phyloP scores from a whole-genome alignment of 1,140 invertebrate species.

The Drosophila lowei region DNA sequence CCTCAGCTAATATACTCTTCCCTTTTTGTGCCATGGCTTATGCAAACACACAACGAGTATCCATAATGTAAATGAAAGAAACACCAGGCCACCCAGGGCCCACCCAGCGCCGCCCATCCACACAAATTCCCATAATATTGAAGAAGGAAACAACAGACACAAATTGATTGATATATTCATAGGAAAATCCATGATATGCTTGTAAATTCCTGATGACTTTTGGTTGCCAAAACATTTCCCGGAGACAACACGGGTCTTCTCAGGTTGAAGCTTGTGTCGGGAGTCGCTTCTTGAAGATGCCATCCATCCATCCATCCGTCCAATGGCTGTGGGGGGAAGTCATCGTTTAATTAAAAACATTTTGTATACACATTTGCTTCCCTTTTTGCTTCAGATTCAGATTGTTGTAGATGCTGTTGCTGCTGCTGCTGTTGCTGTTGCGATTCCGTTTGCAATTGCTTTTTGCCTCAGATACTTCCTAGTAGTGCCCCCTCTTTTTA shows the following conservation, averaged over 20 bases:
- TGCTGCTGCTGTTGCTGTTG: slow-evolving; percentile 51
- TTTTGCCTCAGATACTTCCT: slow-evolving; percentile 51
- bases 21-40: too few relatives aligned
- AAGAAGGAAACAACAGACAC: slow-evolving; percentile 11
- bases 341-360: slow-evolving; percentile 78
- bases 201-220: slow-evolving; percentile 41
- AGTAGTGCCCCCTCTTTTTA: not conserved
- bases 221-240: slow-evolving; percentile 5
- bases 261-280: slow-evolving; percentile 10
- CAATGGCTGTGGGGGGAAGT: slow-evolving; percentile 52
- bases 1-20: too few relatives aligned
- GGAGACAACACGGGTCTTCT: slow-evolving; percentile 17
- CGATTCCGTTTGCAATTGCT: slow-evolving; percentile 77
- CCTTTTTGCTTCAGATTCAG: slow-evolving; percentile 46
- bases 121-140: not conserved
- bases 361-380: slow-evolving; percentile 81
- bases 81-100: too few relatives aligned
- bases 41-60: too few relatives aligned
- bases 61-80: not conserved
- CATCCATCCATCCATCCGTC: not conserved
- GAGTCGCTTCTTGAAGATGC: slow-evolving; percentile 16
- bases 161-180: slow-evolving; percentile 53
- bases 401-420: slow-evolving; percentile 24
- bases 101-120: too few relatives aligned
- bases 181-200: slow-evolving; percentile 20